These are phyloP conservation scores for Pyxicephalus adspersus DNA, from an alignment of 2,113 vertebrate species.

Conservation along the genomic window DNA sequence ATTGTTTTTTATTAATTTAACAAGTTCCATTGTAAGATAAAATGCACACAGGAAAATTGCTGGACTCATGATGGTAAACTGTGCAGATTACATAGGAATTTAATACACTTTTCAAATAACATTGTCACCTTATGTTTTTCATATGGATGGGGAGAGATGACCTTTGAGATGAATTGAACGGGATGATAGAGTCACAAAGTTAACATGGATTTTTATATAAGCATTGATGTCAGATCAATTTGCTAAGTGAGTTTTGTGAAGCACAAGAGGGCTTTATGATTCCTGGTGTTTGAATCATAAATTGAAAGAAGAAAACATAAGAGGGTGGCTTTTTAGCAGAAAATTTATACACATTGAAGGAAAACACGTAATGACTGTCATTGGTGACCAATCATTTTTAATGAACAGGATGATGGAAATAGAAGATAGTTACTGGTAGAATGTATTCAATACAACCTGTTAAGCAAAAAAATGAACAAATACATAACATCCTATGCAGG, in stretches of 20 bases:
- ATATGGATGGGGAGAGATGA: conserved; percentile 33
- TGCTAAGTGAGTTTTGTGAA: conserved; percentile 35
- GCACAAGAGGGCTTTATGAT: conserved; percentile 6
- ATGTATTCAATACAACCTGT: too few species aligned
- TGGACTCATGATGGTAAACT: conserved; percentile 29
- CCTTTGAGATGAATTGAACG: conserved; percentile 43
- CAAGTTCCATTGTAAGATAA: conserved; percentile 42
- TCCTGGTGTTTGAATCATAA: conserved; percentile 16
- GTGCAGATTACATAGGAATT: conserved; percentile 45
- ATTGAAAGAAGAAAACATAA: neutral
- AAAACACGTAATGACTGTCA: neutral
- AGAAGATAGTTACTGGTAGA: too few species aligned
- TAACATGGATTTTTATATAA: conserved; percentile 47
- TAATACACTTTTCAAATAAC: conserved; percentile 40
- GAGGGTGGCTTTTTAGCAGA: neutral
- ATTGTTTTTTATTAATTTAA: conserved; percentile 53
- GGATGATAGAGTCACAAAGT: conserved; percentile 35
- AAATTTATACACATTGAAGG: neutral
- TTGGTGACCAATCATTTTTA: too few species aligned
- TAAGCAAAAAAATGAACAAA: too few species aligned
- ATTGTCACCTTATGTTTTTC: conserved; percentile 47
- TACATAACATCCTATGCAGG: too few species aligned
- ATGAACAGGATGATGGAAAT: too few species aligned
- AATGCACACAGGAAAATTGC: conserved; percentile 50
- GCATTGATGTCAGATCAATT: conserved; percentile 46